Evolutionary conservation across 2,888 invertebrate genomes (phyloP), one percentile per base, ranked within the genome.

Genomic region (Eurytoma adleriae): DNA sequence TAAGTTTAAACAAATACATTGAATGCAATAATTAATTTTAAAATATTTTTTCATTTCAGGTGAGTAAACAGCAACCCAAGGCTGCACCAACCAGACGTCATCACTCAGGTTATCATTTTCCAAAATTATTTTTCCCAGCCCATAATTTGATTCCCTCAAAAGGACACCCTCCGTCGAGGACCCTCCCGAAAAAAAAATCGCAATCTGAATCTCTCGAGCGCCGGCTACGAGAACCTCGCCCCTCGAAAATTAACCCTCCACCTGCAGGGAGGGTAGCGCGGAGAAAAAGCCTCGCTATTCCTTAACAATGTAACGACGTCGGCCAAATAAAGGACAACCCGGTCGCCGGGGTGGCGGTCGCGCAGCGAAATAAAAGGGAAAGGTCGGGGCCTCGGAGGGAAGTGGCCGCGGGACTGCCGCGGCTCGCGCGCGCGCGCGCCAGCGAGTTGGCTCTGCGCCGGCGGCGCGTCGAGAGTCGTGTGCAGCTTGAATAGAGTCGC

Each of bases 391-490:
- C n/a, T 27, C 18, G 16, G 30, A 54, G 40, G 27, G 57, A 48
- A 68, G 2, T 5, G 40, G 40, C 40, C 40, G 40, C 40, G 40
- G 40, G 7, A 40, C 40, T 40, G 40, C 40, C n/a, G n/a, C n/a
- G n/a, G n/a, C n/a, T n/a, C n/a, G n/a, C 5, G 40, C 40, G 40
- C 40, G 40, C 40, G 40, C 40, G 30, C 30, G 30, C 30, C 30
- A 30, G 30, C 30, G 30, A 30, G 30, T 30, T 30, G 30, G 30
- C 30, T 30, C 30, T 30, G 50, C 52, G 76, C 52, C 30, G 71
- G 78, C 72, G 40, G 78, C 88, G 86, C 86, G 86, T 86, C 86
- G 88, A 87, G 86, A 87, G 84, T 86, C 86, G 85, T 83, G 86
- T 84, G 86, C 84, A 83, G 78, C 78, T 80, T 70, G 80, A 77